Conservation (phyloP, 2,797 vertebrate genomes). For the Karalla daura region DNA sequence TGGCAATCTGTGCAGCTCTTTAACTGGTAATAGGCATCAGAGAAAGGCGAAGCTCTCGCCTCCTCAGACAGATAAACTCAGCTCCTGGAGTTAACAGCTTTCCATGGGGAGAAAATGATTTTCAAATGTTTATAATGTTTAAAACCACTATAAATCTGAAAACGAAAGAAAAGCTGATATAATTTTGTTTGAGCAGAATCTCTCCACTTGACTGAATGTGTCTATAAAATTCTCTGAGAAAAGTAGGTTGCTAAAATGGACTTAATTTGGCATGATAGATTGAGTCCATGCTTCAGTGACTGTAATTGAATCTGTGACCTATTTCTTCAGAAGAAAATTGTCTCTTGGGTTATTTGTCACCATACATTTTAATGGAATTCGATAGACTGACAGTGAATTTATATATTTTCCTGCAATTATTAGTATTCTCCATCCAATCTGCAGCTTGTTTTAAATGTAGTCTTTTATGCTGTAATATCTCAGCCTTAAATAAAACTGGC, state of each 20-base stretch:
- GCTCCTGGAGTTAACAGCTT: conserved; percentile 72
- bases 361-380: conserved; percentile 98
- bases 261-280: conserved; percentile 99
- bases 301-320: conserved; percentile 99
- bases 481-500: conserved; percentile 40
- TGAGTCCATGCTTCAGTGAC: conserved; percentile 99
- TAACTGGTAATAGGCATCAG: conserved; percentile 69
- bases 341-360: conserved; percentile 97
- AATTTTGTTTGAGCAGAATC: conserved; percentile 90
- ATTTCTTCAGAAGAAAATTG: conserved; percentile 99
- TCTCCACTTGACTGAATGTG: conserved; percentile 95
- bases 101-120: conserved; percentile 68
- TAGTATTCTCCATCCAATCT: conserved; percentile 88
- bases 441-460: conserved; percentile 87
- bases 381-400: conserved; percentile 94
- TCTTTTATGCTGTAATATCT: conserved; percentile 45
- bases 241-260: conserved; percentile 99
- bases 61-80: conserved; percentile 73
- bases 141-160: conserved; percentile 75
- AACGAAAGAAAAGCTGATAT: conserved; percentile 73
- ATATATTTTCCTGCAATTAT: conserved; percentile 91
- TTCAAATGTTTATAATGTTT: conserved; percentile 79
- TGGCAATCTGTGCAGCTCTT: conserved; percentile 56
- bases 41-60: conserved; percentile 52
- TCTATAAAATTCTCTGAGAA: conserved; percentile 99